Percentiles rank a stretch among this genome's conserved stretches.
phyloP scores from a whole-genome alignment of 2,113 vertebrate species.

The Lampris incognitus region DNA sequence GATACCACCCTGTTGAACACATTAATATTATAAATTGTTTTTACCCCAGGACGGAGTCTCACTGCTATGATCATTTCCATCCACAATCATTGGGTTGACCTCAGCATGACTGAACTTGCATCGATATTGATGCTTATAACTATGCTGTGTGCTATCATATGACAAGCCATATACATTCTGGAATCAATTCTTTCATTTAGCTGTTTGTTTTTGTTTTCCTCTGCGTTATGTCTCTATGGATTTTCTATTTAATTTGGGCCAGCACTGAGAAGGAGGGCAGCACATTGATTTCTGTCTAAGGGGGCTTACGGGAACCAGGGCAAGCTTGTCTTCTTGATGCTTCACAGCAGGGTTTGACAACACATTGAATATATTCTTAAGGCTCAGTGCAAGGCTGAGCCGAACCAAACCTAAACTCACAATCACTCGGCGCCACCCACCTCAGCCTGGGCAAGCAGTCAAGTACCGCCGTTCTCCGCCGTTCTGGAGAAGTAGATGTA shows the following conservation, averaged over 20 bases:
- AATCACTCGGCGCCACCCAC: conserved; percentile 50
- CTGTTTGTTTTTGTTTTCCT: conserved; percentile 74
- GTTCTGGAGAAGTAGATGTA: conserved; percentile 29
- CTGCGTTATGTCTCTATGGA: conserved; percentile 77
- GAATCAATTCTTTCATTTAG: conserved; percentile 70
- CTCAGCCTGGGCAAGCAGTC: conserved; percentile 44
- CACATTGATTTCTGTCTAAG: conserved; percentile 78
- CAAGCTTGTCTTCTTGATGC: conserved; percentile 67
- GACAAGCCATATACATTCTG: conserved; percentile 55
- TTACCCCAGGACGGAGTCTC: not conserved
- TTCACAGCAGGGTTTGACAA: conserved; percentile 67
- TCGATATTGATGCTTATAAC: conserved; percentile 52
- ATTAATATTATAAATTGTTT: not conserved
- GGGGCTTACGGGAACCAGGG: conserved; percentile 67
- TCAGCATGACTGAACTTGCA: conserved; percentile 55
- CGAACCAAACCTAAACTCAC: conserved; percentile 48
- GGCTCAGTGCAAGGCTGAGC: conserved; percentile 60
- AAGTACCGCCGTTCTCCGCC: conserved; percentile 8
- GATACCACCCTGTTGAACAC: too few species aligned
- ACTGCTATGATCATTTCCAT: conserved; percentile 35
- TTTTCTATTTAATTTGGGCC: conserved; percentile 81
- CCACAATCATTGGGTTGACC: conserved; percentile 44
- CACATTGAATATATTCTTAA: conserved; percentile 56
- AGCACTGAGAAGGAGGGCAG: conserved; percentile 71
- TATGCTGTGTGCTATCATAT: conserved; percentile 53